Evolutionary conservation across 2,113 vertebrate species (phyloP).

Genomic region (Ammodytes marinus): DNA sequence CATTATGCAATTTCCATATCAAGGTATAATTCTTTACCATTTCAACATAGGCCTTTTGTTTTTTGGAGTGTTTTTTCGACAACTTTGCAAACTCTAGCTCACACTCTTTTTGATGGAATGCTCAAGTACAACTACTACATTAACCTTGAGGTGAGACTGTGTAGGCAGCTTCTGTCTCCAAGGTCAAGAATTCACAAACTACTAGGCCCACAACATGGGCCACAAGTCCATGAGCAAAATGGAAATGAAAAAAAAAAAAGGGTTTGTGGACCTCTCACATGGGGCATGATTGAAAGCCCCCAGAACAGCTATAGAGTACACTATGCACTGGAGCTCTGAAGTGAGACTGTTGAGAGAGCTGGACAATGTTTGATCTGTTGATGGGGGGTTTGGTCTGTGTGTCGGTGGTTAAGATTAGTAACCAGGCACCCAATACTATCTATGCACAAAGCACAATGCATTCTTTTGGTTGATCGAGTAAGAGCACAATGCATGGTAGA

Average conservation of each 20-base stretch:
- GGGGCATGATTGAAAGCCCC: no score
- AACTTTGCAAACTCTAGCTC: neutral
- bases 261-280: no score
- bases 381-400: no score
- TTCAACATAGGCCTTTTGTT: no score
- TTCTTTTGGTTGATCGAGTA: neutral
- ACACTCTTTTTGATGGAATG: neutral
- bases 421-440: neutral
- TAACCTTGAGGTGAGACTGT: neutral
- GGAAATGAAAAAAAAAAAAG: no score
- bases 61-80: neutral
- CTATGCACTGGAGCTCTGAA: no score
- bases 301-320: no score
- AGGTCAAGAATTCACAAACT: neutral
- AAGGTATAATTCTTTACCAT: no score
- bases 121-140: neutral
- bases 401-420: neutral
- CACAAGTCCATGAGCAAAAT: no score
- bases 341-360: neutral
- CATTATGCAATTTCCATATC: neutral
- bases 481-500: neutral
- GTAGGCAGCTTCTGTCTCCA: neutral
- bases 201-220: neutral
- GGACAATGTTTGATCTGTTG: neutral
- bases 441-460: neutral